phyloP scores from a whole-genome alignment of 2,797 vertebrate genomes.

The Taenioides sp. region DNA sequence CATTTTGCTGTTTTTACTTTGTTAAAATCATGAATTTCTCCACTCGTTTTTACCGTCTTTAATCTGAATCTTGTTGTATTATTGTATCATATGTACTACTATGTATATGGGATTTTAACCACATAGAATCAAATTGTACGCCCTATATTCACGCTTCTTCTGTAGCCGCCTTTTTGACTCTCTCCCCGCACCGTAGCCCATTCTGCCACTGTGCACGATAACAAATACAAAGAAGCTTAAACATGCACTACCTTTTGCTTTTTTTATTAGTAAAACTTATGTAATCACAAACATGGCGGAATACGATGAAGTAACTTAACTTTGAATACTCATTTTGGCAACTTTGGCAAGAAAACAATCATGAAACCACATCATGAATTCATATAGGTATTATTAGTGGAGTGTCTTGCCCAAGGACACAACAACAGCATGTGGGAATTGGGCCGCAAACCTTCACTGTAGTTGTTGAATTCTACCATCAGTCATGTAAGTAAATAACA shows the following conservation, averaged over 20 bases:
- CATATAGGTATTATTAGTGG: too few relatives aligned
- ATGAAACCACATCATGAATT: too few relatives aligned
- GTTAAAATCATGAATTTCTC: background rate
- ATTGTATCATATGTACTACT: constrained; percentile 20
- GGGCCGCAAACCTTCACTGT: too few relatives aligned
- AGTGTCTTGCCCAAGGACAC: too few relatives aligned
- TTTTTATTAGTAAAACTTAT: background rate
- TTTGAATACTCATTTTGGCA: background rate
- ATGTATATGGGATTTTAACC: constrained; percentile 32
- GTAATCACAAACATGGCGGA: background rate
- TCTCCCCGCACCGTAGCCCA: background rate
- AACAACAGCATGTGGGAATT: too few relatives aligned
- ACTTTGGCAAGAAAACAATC: too few relatives aligned
- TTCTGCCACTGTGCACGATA: background rate
- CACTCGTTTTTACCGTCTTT: background rate
- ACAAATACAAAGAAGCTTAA: too few relatives aligned
- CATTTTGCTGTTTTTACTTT: background rate
- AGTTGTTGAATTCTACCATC: too few relatives aligned
- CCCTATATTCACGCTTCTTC: constrained; percentile 3
- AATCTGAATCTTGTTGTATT: constrained; percentile 5
- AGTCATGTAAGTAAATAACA: too few relatives aligned
- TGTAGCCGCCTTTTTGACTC: constrained; percentile 1
- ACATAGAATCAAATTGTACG: background rate
- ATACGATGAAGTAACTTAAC: background rate
- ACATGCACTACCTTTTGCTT: background rate